Conservation (phyloP, 2,888 invertebrate genomes). For the Nipponacmea schrenckii region DNA sequence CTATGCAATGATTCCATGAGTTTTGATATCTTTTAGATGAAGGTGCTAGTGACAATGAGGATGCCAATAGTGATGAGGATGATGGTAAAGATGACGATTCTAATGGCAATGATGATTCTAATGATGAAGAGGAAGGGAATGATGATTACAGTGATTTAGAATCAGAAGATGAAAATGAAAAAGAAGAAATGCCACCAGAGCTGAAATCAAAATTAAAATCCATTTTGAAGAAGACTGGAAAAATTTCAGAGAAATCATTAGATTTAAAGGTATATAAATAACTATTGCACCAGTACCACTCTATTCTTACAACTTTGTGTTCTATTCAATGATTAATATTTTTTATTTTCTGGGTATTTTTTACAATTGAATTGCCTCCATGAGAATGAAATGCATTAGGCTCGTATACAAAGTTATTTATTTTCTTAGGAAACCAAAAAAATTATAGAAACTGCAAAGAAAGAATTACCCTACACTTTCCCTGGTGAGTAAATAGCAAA, state of each 20-base stretch:
- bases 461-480: conserved; percentile 72
- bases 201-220: conserved; percentile 17
- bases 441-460: conserved; percentile 72
- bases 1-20: too few species aligned
- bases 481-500: conserved; percentile 62
- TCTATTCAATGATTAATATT: too few species aligned
- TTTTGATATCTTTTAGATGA: neutral
- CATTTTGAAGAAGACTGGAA: conserved; percentile 31
- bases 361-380: too few species aligned
- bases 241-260: neutral
- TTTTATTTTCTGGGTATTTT: too few species aligned
- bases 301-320: too few species aligned
- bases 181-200: conserved; percentile 47
- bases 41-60: conserved; percentile 21
- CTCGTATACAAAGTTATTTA: conserved; percentile 4
- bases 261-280: neutral
- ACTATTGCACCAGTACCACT: neutral
- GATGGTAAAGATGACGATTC: conserved; percentile 30
- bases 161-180: conserved; percentile 59
- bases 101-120: conserved; percentile 31
- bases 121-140: conserved; percentile 20
- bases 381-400: neutral
- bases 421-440: conserved; percentile 46
- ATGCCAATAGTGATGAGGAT: conserved; percentile 19
- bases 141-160: conserved; percentile 40